These are phyloP conservation scores for Zoanthus sansibaricus DNA, from an alignment of 92 coral and sea anemone species.

Conservation along the genomic window DNA sequence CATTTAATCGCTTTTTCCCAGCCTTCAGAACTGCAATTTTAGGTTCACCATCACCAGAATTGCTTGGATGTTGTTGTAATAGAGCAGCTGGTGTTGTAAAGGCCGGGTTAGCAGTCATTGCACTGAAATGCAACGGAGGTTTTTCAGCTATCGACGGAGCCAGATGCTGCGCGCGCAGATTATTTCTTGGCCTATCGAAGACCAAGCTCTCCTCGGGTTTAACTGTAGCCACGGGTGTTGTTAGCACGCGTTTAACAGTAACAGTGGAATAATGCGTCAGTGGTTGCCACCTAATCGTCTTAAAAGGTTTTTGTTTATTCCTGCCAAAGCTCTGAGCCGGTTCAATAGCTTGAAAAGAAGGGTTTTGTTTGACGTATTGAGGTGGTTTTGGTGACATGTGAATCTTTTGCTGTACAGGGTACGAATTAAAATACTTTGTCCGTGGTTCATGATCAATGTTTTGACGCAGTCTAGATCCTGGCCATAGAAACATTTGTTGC, in stretches of 20 bases:
- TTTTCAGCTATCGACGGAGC: not conserved
- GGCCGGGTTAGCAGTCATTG: not conserved
- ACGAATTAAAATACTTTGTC: not conserved
- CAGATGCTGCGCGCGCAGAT: not conserved
- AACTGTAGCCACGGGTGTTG: not conserved
- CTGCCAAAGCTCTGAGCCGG: not conserved
- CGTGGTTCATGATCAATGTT: not conserved
- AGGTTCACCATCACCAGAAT: not conserved
- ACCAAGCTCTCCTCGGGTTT: not conserved
- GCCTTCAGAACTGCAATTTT: conserved; percentile 28
- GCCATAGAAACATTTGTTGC: conserved; percentile 1
- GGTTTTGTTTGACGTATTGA: conserved; percentile 3
- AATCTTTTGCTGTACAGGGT: not conserved
- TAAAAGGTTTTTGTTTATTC: conserved; percentile 12
- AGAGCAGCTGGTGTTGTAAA: not conserved
- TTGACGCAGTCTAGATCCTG: not conserved
- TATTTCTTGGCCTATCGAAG: not conserved
- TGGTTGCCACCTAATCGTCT: not conserved
- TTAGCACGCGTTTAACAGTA: not conserved
- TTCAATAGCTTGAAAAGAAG: not conserved
- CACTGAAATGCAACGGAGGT: not conserved
- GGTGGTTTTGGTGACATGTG: not conserved
- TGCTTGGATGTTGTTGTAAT: not conserved
- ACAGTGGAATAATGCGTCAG: not conserved
- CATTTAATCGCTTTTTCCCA: not conserved